Evolutionary conservation across 2,888 invertebrate species (phyloP), one percentile per base, ranked within the genome.

Genomic region (Drosophila villosipedis): DNA sequence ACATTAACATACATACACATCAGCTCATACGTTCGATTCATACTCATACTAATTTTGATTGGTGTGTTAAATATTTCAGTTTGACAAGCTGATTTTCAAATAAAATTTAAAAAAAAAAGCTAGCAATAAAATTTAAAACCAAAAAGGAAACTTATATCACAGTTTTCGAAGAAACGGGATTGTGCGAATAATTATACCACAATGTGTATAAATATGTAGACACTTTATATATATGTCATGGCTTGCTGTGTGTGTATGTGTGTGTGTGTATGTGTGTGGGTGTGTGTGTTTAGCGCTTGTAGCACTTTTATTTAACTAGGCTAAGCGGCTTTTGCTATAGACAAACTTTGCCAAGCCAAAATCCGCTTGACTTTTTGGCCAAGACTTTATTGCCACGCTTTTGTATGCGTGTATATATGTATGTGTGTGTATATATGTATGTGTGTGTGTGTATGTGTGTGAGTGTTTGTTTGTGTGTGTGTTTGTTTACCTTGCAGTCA

Each of bases 301-400:
- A 69, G 71, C 72, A 78, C 78, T 90, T 85, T 89, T 83, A 90
- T 85, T 90, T 85, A 90, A 90, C 86, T 90, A 85, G 81, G 68
- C 81, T 85, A 90, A 90, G 84, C 84, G 84, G 84, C 89, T 90
- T 85, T 73, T 71, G 62, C 64, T 73, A 60, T 73, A 89, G 78
- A 76, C 86, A 85, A 90, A 85, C 89, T 85, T 89, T 85, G 65
- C 71, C 71, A 58, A 65, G 73, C 89, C 89, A 68, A 85, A 90
- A 85, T 83, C 89, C 78, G 84, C 89, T 85, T 78, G 89, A 90
- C 90, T 90, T 90, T 78, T 80, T 77, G 86, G 68, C 81, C 84
- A 83, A 82, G 86, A 73, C 71, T 84, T 70, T 73, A 89, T 75
- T 63, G 89, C 65, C 39, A 65, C 61, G 50, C 63, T 64, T 41